A percentile compares a stretch with the other conserved stretches of the same genome.
Evolutionary conservation across 2,113 vertebrate species (phyloP).

Genomic region (Rhadina sibilatrix): DNA sequence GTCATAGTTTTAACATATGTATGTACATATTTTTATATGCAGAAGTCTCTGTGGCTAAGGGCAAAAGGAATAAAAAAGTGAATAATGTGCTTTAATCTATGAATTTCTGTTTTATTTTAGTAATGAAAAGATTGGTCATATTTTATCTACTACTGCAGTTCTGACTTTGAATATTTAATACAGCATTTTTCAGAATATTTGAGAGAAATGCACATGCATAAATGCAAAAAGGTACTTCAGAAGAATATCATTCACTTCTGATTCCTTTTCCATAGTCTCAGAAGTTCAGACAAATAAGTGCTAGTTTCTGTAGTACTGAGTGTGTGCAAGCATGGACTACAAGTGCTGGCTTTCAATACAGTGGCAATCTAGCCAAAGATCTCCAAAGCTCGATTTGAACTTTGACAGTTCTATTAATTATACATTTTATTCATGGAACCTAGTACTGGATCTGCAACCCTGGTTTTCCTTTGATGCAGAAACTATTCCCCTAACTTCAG

Average conservation of each 20-base stretch:
- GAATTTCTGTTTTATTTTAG: slow-evolving; percentile 9
- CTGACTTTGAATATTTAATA: slow-evolving; percentile 22
- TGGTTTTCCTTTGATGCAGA: not conserved
- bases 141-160: not conserved
- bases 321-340: not conserved
- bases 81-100: not conserved
- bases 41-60: not conserved
- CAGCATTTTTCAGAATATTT: slow-evolving; percentile 19
- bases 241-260: not conserved
- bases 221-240: slow-evolving; percentile 11
- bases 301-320: not conserved
- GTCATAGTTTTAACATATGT: not conserved
- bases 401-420: not conserved
- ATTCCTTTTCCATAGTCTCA: not conserved
- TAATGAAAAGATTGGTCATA: slow-evolving; percentile 2
- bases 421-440: not conserved
- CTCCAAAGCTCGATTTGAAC: not conserved
- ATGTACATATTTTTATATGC: not conserved
- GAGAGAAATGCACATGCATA: not conserved
- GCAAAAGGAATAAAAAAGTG: not conserved
- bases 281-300: not conserved
- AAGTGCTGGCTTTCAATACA: not conserved
- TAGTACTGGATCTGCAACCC: not conserved
- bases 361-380: not conserved
- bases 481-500: not conserved